phyloP scores from a whole-genome alignment of 2,113 vertebrate genomes.

The Elgaria multicarinata region DNA sequence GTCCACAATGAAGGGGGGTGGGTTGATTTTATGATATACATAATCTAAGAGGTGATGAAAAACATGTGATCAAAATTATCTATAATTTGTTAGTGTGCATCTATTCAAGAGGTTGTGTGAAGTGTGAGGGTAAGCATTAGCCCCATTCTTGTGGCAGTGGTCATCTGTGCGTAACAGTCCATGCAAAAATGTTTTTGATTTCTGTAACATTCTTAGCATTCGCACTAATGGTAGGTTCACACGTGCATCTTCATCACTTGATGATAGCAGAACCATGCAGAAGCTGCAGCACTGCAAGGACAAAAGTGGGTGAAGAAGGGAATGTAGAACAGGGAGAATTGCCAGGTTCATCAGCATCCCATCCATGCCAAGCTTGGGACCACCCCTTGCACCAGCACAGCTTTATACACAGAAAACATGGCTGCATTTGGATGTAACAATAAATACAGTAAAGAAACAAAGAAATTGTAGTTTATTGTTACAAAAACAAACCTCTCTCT shows the following conservation, averaged over 20 bases:
- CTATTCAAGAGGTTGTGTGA: conserved; percentile 1
- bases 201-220: not conserved
- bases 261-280: not conserved
- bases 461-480: not conserved
- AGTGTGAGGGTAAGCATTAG: not conserved
- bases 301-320: not conserved
- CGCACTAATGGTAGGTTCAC: not conserved
- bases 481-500: not conserved
- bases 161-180: not conserved
- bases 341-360: not conserved
- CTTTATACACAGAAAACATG: not conserved
- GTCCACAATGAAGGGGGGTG: not conserved
- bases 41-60: not conserved
- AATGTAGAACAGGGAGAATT: not conserved
- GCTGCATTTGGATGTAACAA: not conserved
- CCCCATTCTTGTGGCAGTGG: not conserved
- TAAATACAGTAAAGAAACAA: not conserved
- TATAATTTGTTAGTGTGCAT: not conserved
- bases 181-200: not conserved
- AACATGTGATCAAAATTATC: not conserved
- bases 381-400: too few species aligned
- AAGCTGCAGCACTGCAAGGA: not conserved
- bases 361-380: not conserved
- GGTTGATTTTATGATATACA: not conserved
- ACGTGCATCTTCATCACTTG: not conserved